phyloP scores from a whole-genome alignment of 2,888 invertebrate species.

The Cantharis lateralis region DNA sequence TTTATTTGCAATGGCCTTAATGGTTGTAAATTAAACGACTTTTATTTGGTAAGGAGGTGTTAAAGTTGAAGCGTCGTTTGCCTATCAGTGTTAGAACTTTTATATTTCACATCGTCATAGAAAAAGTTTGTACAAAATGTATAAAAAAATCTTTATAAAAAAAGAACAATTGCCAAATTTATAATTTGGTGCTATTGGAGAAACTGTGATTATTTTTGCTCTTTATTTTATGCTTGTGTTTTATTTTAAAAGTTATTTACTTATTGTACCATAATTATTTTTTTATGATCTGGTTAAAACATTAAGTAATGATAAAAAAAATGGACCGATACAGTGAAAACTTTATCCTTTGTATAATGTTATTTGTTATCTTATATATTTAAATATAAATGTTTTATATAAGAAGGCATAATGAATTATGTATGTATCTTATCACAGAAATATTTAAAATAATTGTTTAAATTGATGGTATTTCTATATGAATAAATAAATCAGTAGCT shows the following conservation, averaged over 20 bases:
- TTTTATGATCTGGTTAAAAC: conserved; percentile 31
- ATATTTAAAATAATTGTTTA: conserved; percentile 21
- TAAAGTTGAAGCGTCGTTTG: neutral
- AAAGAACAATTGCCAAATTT: conserved; percentile 50
- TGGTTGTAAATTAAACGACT: neutral
- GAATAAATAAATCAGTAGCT: neutral
- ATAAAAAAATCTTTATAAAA: conserved; percentile 34
- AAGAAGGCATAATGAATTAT: conserved; percentile 16
- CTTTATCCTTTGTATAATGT: conserved; percentile 12
- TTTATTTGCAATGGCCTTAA: conserved; percentile 26
- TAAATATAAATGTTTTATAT: conserved; percentile 30
- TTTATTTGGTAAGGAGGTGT: neutral
- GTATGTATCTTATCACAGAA: conserved; percentile 14
- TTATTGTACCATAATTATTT: conserved; percentile 34
- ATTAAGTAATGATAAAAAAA: neutral
- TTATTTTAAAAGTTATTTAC: conserved; percentile 27
- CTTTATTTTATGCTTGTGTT: conserved; percentile 36
- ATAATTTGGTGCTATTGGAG: conserved; percentile 56
- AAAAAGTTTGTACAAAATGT: conserved; percentile 31
- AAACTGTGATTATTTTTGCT: conserved; percentile 53
- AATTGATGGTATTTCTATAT: conserved; percentile 12
- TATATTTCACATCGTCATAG: conserved; percentile 11
- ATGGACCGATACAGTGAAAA: neutral
- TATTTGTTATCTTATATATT: conserved; percentile 17
- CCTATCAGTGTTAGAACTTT: conserved; percentile 19